Percentiles rank a stretch among this genome's conserved stretches.
These are phyloP conservation scores for Bhutanitis thaidina DNA, from an alignment of 2,888 invertebrate genomes.

Conservation along the genomic window DNA sequence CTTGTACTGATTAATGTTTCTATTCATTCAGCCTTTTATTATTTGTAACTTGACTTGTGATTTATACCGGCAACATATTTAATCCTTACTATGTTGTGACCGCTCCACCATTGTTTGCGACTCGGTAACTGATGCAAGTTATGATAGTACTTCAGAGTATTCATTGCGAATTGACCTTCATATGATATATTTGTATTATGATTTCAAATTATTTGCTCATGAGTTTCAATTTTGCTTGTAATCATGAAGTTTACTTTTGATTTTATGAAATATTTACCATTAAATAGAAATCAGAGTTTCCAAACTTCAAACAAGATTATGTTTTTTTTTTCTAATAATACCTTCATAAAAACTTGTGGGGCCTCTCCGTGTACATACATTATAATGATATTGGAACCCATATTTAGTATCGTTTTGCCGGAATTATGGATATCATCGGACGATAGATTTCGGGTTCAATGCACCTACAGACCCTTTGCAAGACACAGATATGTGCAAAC, in stretches of 20 bases:
- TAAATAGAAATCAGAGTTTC: no score
- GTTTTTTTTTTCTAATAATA: not conserved
- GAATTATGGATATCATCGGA: not conserved
- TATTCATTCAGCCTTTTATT: slow-evolving; percentile 30
- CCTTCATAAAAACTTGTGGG: slow-evolving; percentile 25
- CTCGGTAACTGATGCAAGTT: slow-evolving; percentile 6
- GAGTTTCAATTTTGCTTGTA: no score
- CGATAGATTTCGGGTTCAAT: slow-evolving; percentile 42
- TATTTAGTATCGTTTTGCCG: slow-evolving; percentile 29
- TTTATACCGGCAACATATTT: slow-evolving; percentile 3
- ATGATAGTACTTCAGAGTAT: slow-evolving; percentile 10
- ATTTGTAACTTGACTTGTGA: slow-evolving; percentile 25
- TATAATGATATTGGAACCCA: slow-evolving; percentile 52
- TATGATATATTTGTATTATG: not conserved
- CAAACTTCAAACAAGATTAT: no score
- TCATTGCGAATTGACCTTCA: slow-evolving; percentile 11
- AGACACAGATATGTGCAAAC: slow-evolving; percentile 4
- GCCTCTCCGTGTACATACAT: slow-evolving; percentile 38
- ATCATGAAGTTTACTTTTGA: no score
- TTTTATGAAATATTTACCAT: no score
- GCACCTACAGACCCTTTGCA: slow-evolving; percentile 33
- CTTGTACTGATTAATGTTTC: slow-evolving; percentile 35
- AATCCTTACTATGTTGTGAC: slow-evolving; percentile 17
- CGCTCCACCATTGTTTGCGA: slow-evolving; percentile 14
- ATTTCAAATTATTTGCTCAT: not conserved